Conservation (phyloP, 64 coral and sea anemone species). For the Pocillopora damicornis region DNA sequence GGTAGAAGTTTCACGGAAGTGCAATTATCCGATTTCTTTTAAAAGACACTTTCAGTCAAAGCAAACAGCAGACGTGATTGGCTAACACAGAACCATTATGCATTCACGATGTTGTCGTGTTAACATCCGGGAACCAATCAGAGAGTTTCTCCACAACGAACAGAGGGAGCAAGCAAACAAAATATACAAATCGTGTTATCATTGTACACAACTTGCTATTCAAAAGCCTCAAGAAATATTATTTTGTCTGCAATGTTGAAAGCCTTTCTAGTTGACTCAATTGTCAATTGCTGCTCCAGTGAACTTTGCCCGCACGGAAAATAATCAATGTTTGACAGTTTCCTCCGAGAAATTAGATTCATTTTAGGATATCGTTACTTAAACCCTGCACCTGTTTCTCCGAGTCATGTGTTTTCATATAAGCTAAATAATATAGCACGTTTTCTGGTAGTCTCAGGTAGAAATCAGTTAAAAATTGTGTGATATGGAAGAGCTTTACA, state of each 20-base stretch:
- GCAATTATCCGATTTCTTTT: slow-evolving; percentile 17
- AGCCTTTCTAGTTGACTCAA: not conserved
- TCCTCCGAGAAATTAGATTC: not conserved
- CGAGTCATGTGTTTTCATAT: not conserved
- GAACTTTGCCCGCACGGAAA: not conserved
- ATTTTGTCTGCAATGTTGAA: not conserved
- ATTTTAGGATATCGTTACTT: not conserved
- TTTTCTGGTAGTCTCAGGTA: not conserved
- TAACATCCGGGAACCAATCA: not conserved
- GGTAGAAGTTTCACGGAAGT: not conserved
- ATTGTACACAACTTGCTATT: not conserved
- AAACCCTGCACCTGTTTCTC: not conserved
- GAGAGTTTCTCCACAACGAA: not conserved
- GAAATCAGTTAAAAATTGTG: no score
- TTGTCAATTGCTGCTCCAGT: no score
- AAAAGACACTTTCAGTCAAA: not conserved
- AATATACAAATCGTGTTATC: not conserved
- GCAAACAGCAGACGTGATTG: not conserved
- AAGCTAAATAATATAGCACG: not conserved
- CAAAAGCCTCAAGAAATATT: not conserved
- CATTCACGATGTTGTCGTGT: not conserved
- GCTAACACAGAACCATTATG: not conserved
- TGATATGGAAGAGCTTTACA: no score
- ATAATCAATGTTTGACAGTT: not conserved
- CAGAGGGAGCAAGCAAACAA: not conserved